Conservation (phyloP, 2,113 vertebrate genomes). For the Eublepharis macularius region DNA sequence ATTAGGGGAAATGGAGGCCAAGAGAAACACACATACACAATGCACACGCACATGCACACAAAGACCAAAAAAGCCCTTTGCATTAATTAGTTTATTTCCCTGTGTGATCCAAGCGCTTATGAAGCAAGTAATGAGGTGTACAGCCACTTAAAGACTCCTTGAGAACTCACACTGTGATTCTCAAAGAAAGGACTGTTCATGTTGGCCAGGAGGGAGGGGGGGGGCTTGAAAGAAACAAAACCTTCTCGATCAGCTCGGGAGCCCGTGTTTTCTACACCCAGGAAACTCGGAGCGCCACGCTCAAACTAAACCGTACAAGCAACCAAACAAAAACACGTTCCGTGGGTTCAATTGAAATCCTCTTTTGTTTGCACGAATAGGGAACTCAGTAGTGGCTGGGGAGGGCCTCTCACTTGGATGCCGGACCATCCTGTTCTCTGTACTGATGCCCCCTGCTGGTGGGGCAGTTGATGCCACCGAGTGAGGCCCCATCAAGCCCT, state of each 20-base stretch:
- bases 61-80: background rate
- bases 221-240: background rate
- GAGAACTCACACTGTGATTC: background rate
- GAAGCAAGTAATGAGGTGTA: slow-evolving; percentile 11
- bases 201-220: background rate
- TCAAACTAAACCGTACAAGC: background rate
- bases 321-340: too few relatives aligned
- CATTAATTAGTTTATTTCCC: slow-evolving; percentile 26
- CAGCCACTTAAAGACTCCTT: background rate
- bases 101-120: background rate
- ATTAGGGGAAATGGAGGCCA: slow-evolving; percentile 1
- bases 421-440: too few relatives aligned
- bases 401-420: too few relatives aligned
- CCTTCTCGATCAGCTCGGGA: too few relatives aligned
- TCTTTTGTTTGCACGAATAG: background rate
- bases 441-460: too few relatives aligned
- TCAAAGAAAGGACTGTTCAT: background rate
- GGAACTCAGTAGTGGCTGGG: background rate
- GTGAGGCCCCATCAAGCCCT: too few relatives aligned
- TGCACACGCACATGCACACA: background rate
- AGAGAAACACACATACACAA: background rate
- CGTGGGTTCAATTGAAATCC: background rate
- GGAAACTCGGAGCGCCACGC: background rate
- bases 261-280: background rate
- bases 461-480: too few relatives aligned